phyloP scores from a whole-genome alignment of 2,113 vertebrate genomes.

The Condylura cristata region DNA sequence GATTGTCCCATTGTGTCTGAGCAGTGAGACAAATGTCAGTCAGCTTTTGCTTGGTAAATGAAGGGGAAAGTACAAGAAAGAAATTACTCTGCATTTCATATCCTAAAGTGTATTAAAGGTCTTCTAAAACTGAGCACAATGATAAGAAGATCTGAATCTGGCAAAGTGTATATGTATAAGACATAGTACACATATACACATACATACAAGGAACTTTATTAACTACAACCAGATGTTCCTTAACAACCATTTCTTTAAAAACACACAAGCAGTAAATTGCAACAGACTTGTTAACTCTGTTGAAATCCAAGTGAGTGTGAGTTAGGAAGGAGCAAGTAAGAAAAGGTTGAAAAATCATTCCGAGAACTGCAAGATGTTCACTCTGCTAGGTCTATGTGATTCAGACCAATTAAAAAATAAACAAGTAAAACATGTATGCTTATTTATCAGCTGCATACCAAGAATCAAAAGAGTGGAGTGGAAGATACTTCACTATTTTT shows the following conservation, averaged over 20 bases:
- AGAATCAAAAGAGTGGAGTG: conserved; percentile 44
- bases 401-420: not conserved
- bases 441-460: conserved; percentile 39
- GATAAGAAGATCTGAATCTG: conserved; percentile 34
- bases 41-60: not conserved
- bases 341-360: conserved; percentile 30
- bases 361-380: not conserved
- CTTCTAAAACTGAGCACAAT: not conserved
- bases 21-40: not conserved
- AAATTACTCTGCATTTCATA: not conserved
- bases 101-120: conserved; percentile 23
- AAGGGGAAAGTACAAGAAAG: conserved; percentile 23
- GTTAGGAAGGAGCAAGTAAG: not conserved
- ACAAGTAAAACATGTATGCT: not conserved
- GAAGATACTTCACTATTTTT: conserved; percentile 51
- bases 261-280: conserved; percentile 58
- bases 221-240: conserved; percentile 71
- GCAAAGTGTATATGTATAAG: too few relatives aligned
- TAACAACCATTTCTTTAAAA: conserved; percentile 63
- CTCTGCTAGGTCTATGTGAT: not conserved
- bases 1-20: not conserved
- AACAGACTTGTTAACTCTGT: conserved; percentile 48
- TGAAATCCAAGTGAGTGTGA: conserved; percentile 52
- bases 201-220: conserved; percentile 8
- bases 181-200: not conserved